Conservation (phyloP, 2,113 vertebrate species). For the Alosa alosa region DNA sequence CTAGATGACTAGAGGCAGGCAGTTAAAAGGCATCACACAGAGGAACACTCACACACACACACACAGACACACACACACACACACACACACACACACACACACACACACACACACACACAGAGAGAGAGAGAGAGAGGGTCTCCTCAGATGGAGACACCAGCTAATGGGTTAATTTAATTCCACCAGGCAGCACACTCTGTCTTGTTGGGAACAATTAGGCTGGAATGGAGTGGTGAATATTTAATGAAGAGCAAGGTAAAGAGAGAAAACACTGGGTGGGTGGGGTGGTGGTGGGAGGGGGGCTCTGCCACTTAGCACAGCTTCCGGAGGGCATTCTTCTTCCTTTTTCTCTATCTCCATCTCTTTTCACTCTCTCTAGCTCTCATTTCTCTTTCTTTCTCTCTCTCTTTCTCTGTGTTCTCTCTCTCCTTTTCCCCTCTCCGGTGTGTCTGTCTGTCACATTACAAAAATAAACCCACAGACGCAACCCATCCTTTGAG, state of each 20-base stretch:
- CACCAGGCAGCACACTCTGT: constrained; percentile 62
- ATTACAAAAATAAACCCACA: not conserved
- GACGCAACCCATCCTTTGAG: not conserved
- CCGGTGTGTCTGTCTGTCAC: not conserved
- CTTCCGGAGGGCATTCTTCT: constrained; percentile 24
- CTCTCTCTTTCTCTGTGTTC: not conserved
- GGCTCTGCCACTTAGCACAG: constrained; percentile 46
- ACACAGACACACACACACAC: not conserved
- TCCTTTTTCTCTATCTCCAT: not conserved
- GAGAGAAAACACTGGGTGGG: constrained; percentile 37
- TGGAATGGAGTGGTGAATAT: constrained; percentile 75
- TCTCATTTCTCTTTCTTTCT: not conserved
- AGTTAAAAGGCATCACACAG: constrained; percentile 18
- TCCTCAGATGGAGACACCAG: constrained; percentile 41
- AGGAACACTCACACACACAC: not conserved
- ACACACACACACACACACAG: constrained; percentile 8
- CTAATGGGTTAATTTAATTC: constrained; percentile 78
- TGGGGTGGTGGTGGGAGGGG: constrained; percentile 2
- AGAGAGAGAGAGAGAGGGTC: constrained; percentile 45
- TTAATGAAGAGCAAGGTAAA: constrained; percentile 69
- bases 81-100: constrained; percentile 13
- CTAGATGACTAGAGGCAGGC: not conserved
- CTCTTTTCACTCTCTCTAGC: not conserved
- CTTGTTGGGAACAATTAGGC: constrained; percentile 75
- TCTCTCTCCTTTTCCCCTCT: not conserved